Conservation (phyloP, 2,113 vertebrate genomes). For the Bombycilla garrulus region DNA sequence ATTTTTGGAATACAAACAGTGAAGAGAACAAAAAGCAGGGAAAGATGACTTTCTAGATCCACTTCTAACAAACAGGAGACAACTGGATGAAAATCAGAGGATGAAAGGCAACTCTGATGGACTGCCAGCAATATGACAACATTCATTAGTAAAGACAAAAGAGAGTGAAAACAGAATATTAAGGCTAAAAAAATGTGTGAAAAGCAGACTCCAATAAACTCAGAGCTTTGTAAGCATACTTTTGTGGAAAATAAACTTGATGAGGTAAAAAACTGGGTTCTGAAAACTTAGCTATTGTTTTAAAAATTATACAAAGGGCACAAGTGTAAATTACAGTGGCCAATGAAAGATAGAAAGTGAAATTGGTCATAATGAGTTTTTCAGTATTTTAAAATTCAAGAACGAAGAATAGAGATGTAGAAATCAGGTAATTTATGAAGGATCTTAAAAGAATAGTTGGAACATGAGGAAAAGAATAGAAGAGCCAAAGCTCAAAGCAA, state of each 20-base stretch:
- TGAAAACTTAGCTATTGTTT: not conserved
- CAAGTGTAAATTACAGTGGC: not conserved
- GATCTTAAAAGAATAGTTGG: not conserved
- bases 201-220: not conserved
- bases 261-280: not conserved
- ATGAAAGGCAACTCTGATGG: not conserved
- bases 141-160: not conserved
- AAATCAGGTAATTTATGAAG: not conserved
- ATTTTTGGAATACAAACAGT: not conserved
- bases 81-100: not conserved
- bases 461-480: not conserved
- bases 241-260: not conserved
- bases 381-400: not conserved
- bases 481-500: not conserved
- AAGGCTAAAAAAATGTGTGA: not conserved
- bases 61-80: not conserved
- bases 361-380: not conserved
- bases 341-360: not conserved
- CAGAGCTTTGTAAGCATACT: not conserved
- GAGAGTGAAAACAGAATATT: not conserved
- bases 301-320: not conserved
- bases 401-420: not conserved
- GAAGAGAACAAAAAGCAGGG: not conserved
- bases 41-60: not conserved
- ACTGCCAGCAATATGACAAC: not conserved